Base-by-base conservation (phyloP, 2,888 invertebrate genomes). In the Mayetiola destructor region DNA sequence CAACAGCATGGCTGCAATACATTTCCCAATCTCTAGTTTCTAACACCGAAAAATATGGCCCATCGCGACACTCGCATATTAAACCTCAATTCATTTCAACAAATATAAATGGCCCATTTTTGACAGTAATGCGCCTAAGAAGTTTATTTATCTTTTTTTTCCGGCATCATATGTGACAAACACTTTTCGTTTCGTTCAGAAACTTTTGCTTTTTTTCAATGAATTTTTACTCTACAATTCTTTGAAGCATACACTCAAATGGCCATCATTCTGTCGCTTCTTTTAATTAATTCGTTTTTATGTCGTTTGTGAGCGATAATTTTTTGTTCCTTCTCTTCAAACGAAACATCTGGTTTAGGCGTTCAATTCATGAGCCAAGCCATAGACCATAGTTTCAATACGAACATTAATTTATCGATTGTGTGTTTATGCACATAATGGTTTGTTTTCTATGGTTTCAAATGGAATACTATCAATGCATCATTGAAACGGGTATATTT, bases 211-310 rank as follows among this genome's bases (percentile, higher is more conserved):
- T 21, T 40, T 20, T 40, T 40, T 40, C n/a, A n/a, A n/a, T n/a
- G n/a, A n/a, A n/a, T n/a, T n/a, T n/a, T n/a, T n/a, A n/a, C n/a
- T n/a, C n/a, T n/a, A n/a, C n/a, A n/a, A n/a, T n/a, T n/a, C n/a
- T n/a, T n/a, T n/a, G n/a, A n/a, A n/a, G n/a, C n/a, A n/a, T n/a
- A n/a, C n/a, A n/a, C n/a, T n/a, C n/a, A n/a, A 18, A 14, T 42
- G 23, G 42, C 23, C 42, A n/a, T 5, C n/a, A 32, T 12, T n/a
- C 23, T 27, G 27, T 48, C 6, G 12, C 16, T 48, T 48, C 27
- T 48, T 48, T 27, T 48, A 48, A 48, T 48, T 48, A 48, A 48
- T 48, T 48, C 27, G 42, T 42, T 42, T n/a, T n/a, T n/a, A n/a
- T n/a, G n/a, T n/a, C n/a, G n/a, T n/a, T n/a, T n/a, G n/a, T 23